A percentile compares a stretch with the other conserved stretches of the same genome.
Conservation (phyloP, 1,140 invertebrate genomes). For the Caerostris extrusa region DNA sequence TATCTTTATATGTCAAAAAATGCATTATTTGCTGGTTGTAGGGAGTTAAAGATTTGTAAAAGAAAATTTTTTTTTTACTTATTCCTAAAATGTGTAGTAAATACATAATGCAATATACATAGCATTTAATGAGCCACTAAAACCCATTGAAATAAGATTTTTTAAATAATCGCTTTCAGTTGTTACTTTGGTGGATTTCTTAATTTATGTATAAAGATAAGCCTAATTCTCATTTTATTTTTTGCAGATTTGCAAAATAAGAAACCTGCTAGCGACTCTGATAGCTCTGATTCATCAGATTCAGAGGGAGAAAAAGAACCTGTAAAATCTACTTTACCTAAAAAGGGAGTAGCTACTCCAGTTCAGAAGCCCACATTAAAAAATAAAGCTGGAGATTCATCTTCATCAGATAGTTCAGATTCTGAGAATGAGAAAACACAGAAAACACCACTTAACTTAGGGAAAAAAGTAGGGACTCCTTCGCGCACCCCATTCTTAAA, state of each 20-base stretch:
- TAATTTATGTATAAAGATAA: background rate
- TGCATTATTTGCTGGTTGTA: too few species aligned
- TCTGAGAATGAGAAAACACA: slow-evolving; percentile 20
- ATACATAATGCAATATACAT: background rate
- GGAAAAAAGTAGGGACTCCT: background rate
- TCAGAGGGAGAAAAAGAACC: slow-evolving; percentile 18
- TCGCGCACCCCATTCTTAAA: background rate
- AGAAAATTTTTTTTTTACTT: too few species aligned
- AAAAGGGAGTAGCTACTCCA: background rate
- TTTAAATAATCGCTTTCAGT: background rate
- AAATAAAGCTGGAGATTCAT: background rate
- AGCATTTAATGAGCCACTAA: background rate
- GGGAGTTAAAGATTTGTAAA: too few species aligned
- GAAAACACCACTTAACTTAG: slow-evolving; percentile 8
- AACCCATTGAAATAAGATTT: background rate
- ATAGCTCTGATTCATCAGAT: slow-evolving; percentile 26
- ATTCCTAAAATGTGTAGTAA: too few species aligned
- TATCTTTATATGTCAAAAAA: too few species aligned
- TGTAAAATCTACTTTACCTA: background rate
- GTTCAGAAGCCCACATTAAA: background rate
- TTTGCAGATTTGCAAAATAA: background rate
- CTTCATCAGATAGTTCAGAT: slow-evolving; percentile 25
- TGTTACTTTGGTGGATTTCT: background rate
- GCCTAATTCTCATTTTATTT: background rate
- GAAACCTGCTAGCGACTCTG: background rate